Evolutionary conservation across 2,797 vertebrate species (phyloP), one percentile per base, ranked within the genome.

Genomic region (Echeneis naucrates): DNA sequence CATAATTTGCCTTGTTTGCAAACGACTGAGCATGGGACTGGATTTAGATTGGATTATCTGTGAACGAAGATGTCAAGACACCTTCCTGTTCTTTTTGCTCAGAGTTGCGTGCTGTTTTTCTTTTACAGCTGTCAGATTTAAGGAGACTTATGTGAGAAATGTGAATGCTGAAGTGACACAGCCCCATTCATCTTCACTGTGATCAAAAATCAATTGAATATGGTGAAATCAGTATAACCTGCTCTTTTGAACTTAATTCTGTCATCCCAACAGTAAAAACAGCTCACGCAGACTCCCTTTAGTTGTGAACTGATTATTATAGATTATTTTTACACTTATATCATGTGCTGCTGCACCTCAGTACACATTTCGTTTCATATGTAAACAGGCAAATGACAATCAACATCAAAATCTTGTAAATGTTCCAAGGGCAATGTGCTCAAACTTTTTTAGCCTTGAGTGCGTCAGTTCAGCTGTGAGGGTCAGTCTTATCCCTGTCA

Each of bases 401-500:
- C n/a, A n/a, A n/a, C n/a, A n/a, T n/a, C n/a, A n/a, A n/a, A n/a
- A n/a, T n/a, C n/a, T n/a, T n/a, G n/a, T n/a, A n/a, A n/a, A n/a
- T n/a, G n/a, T n/a, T n/a, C n/a, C n/a, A n/a, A n/a, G n/a, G n/a
- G n/a, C n/a, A n/a, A 32, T 75, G 51, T 14, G 24, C 32, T 38
- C 4, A 9, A 21, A 51, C 38, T 13, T 13, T 60, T 68, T 44
- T 48, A 27, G 26, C 65, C 11, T 55, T 38, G 23, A 54, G 1
- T 51, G 17, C 27, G 19, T 77, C 75, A 74, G 14, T 24, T 58
- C 50, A 74, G 47, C 75, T 68, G 74, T 74, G 75, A 62, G 5
- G 30, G 54, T 21, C 58, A 44, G 4, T 47, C 65, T 30, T 50
- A 13, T 32, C 16, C 0, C 23, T n/a, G 40, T 84, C 52, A 59